A percentile compares a stretch with the other conserved stretches of the same genome.
Conservation (phyloP, 2,797 vertebrate genomes). For the Cryptoblepharus egeriae region DNA sequence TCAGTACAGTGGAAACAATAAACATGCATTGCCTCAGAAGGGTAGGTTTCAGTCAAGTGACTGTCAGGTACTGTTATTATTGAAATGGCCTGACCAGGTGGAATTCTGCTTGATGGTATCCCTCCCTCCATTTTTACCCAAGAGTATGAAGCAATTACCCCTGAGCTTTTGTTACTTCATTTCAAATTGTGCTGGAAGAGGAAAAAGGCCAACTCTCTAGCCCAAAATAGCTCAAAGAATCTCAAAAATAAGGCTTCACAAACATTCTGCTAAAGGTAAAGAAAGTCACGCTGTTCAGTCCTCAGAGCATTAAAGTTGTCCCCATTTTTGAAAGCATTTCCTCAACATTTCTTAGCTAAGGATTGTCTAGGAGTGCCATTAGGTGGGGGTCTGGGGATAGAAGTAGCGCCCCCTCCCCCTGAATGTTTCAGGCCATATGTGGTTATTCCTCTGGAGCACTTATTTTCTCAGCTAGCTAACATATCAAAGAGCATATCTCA, state of each 20-base stretch:
- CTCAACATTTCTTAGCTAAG: not conserved
- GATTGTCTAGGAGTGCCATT: not conserved
- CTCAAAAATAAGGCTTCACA: not conserved
- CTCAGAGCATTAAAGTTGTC: not conserved
- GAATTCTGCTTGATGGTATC: slow-evolving; percentile 48
- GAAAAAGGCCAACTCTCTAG: not conserved
- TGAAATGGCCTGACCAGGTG: slow-evolving; percentile 22
- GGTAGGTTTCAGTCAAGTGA: slow-evolving; percentile 47
- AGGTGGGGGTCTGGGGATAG: not conserved
- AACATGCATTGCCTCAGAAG: slow-evolving; percentile 32
- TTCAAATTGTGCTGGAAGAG: not conserved
- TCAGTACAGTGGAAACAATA: slow-evolving; percentile 31
- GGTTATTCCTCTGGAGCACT: not conserved
- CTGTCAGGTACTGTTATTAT: slow-evolving; percentile 48
- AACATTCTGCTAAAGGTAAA: not conserved
- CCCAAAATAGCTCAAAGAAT: not conserved
- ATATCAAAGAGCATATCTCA: too few species aligned
- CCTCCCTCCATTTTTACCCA: slow-evolving; percentile 21
- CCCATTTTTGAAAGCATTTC: too few species aligned
- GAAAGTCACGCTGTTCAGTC: not conserved
- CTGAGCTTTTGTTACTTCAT: slow-evolving; percentile 23
- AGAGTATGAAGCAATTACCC: slow-evolving; percentile 4
- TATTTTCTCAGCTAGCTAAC: too few species aligned
- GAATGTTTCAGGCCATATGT: not conserved
- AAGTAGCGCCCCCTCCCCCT: not conserved